Percentiles rank a stretch among this genome's conserved stretches.
These are phyloP conservation scores for Huso huso DNA, from an alignment of 2,797 vertebrate genomes.

Conservation along the genomic window DNA sequence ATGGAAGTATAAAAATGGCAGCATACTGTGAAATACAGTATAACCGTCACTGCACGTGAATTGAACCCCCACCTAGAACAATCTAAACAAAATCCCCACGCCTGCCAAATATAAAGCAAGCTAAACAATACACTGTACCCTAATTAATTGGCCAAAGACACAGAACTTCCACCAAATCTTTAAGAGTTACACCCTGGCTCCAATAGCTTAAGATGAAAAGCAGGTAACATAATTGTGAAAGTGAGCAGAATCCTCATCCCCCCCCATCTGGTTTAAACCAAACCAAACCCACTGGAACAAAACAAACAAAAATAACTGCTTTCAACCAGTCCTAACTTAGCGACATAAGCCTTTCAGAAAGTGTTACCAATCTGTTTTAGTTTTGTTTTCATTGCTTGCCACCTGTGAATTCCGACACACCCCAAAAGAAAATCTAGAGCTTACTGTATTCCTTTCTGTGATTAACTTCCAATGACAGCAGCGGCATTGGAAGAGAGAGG, in stretches of 20 bases:
- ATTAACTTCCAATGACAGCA: neutral
- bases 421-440: neutral
- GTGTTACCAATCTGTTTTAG: neutral
- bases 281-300: neutral
- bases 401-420: conserved; percentile 6
- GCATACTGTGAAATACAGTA: no score
- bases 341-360: neutral
- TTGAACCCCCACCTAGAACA: no score
- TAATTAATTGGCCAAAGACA: neutral
- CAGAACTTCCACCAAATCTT: neutral
- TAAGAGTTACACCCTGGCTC: neutral
- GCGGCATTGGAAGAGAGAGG: conserved; percentile 8
- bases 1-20: no score
- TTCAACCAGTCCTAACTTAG: neutral
- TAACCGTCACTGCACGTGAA: no score
- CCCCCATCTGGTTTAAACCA: neutral
- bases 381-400: neutral
- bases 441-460: neutral
- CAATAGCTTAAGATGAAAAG: neutral
- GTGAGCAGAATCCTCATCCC: no score
- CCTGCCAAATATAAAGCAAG: no score
- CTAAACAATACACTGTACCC: neutral
- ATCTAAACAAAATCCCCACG: no score
- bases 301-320: neutral
- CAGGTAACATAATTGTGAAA: neutral